Base-by-base conservation (phyloP, 2,888 invertebrate genomes). In the Pantelozetes paolii region DNA sequence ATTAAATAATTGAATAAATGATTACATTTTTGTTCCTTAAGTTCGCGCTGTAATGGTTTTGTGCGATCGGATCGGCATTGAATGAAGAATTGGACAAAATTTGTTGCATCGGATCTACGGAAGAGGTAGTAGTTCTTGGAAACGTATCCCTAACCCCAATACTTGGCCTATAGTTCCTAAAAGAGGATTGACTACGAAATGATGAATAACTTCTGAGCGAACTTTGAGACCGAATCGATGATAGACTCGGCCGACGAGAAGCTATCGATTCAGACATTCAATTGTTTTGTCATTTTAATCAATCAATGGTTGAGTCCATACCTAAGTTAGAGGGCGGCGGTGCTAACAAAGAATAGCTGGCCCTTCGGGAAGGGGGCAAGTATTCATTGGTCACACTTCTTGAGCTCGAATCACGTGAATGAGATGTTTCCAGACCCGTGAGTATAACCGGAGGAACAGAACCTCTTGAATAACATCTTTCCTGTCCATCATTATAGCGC, bases 151-250 rank as follows among this genome's bases (percentile, higher is more conserved):
- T 28, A 30, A 28, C 28, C 28, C 30, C 18, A 62, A 30, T 62
- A 1, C 62, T 62, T 13, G 54, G 69, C 30, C 76, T 72, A 69
- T 78, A 76, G 54, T 54, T 76, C 30, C 77, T 71, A 64, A 76
- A 77, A 6, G 78, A 78, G 13, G 76, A 76, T 26, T 77, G 77
- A 50, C 77, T 77, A 28, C 77, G 74, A 45, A 77, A 74, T 15
- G 78, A 78, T 54, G 77, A 75, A 70, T 64, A 73, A 62, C 72
- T 72, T 72, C 71, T 72, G 23, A 72, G 36, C 18, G 75, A 75
- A 72, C 73, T 64, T 48, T 76, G 76, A n/a, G 77, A 77, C n/a
- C 77, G 73, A 59, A 77, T 72, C 18, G 78, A 77, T 18, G 77
- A 73, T 13, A 77, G 76, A 32, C 77, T 77, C 20, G 77, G 75